A percentile compares a stretch with the other conserved stretches of the same genome.
Conservation (phyloP, 2,888 invertebrate genomes). For the Coremacera marginata region DNA sequence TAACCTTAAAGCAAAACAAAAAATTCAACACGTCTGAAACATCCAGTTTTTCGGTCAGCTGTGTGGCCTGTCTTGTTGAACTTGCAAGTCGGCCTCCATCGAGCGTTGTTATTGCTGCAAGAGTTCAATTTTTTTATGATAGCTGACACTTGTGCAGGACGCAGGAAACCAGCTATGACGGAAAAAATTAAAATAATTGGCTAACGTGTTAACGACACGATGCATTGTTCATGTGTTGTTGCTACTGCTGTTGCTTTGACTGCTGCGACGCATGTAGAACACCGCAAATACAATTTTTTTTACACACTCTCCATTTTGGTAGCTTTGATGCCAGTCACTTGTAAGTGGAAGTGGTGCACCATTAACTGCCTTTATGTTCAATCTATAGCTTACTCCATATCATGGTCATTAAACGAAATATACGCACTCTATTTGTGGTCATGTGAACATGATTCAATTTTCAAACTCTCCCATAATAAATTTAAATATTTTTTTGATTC, state of each 20-base stretch:
- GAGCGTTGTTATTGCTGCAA: too few species aligned
- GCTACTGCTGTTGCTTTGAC: background rate
- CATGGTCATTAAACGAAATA: constrained; percentile 6
- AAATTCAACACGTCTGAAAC: background rate
- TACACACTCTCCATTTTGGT: too few species aligned
- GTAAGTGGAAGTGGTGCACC: too few species aligned
- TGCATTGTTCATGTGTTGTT: background rate
- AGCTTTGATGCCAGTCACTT: too few species aligned
- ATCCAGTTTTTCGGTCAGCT: background rate
- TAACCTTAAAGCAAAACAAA: constrained; percentile 4
- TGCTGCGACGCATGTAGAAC: too few species aligned
- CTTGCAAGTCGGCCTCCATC: background rate
- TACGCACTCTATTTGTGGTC: constrained; percentile 20
- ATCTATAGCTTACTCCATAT: background rate
- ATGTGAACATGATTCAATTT: too few species aligned
- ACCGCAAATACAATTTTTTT: too few species aligned
- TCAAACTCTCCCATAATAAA: background rate
- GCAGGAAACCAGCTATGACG: constrained; percentile 32
- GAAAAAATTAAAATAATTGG: constrained; percentile 50
- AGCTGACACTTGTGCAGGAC: background rate
- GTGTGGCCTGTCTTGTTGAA: background rate
- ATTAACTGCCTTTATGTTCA: too few species aligned
- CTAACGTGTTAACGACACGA: constrained; percentile 40
- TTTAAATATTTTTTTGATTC: too few species aligned
- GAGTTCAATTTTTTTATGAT: constrained; percentile 18